Evolutionary conservation across 2,888 invertebrate species (phyloP).

Genomic region (Andrena flavipes): DNA sequence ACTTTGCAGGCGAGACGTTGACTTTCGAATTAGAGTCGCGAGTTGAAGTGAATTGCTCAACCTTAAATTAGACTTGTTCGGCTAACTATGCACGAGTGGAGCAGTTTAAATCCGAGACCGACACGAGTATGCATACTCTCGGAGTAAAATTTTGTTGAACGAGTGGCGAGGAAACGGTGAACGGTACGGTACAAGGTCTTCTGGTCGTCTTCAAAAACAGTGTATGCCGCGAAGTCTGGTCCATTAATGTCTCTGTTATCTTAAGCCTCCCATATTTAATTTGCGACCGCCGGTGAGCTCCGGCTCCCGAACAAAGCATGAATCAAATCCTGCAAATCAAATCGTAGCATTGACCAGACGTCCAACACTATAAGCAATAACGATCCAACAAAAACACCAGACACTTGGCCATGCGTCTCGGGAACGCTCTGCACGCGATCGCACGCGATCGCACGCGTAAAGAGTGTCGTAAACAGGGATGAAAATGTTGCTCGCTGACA

Average conservation of each 20-base stretch:
- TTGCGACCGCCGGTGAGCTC: background rate
- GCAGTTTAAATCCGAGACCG: background rate
- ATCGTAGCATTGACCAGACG: background rate
- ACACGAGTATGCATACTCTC: background rate
- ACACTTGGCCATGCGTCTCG: background rate
- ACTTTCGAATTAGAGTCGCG: background rate
- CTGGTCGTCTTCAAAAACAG: slow-evolving; percentile 8
- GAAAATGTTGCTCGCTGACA: background rate
- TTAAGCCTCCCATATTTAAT: background rate
- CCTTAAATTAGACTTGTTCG: too few relatives aligned
- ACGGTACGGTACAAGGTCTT: slow-evolving; percentile 5
- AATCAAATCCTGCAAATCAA: background rate
- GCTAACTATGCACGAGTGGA: background rate
- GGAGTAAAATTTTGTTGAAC: background rate
- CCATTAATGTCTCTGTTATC: slow-evolving; percentile 1
- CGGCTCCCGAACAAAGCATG: background rate
- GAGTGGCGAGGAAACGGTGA: background rate
- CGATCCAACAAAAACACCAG: too few relatives aligned
- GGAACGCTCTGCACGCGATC: background rate
- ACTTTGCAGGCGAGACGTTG: background rate
- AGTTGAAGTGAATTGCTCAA: background rate
- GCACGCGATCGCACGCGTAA: background rate
- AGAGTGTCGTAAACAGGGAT: background rate
- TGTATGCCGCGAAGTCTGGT: background rate
- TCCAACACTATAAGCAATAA: background rate